These are phyloP conservation scores for Turritopsis rubra DNA, from an alignment of 30 jellyfish, hydroid and myxozoan genomes.

Conservation along the genomic window DNA sequence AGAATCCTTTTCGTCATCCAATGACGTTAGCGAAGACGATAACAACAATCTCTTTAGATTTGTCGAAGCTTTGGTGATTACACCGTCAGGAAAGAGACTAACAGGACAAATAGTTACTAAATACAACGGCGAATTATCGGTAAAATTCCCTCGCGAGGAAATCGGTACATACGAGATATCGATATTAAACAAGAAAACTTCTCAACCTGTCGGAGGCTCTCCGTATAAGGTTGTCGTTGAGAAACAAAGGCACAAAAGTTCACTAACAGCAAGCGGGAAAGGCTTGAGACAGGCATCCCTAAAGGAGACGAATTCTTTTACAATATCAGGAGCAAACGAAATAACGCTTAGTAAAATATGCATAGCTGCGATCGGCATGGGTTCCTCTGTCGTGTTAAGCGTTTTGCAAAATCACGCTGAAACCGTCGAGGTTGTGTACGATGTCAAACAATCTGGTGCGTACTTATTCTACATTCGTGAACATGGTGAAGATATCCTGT, in stretches of 20 bases:
- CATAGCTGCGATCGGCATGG: slow-evolving; percentile 57
- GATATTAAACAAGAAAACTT: slow-evolving; percentile 43
- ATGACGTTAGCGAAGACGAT: slow-evolving; percentile 17
- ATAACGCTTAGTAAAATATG: slow-evolving; percentile 42
- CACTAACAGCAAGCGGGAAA: slow-evolving; percentile 47
- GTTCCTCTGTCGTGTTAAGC: slow-evolving; percentile 23
- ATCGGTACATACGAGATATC: slow-evolving; percentile 56
- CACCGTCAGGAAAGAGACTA: slow-evolving; percentile 62
- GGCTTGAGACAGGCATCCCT: slow-evolving; percentile 51
- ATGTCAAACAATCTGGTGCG: slow-evolving; percentile 51
- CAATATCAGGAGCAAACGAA: slow-evolving; percentile 38
- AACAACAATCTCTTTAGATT: slow-evolving; percentile 12
- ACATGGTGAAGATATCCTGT: slow-evolving; percentile 41
- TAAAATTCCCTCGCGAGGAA: slow-evolving; percentile 58
- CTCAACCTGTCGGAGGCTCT: slow-evolving; percentile 51
- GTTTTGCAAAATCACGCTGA: slow-evolving; percentile 55
- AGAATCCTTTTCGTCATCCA: slow-evolving; percentile 17
- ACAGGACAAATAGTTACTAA: slow-evolving; percentile 41
- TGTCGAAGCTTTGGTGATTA: slow-evolving; percentile 44
- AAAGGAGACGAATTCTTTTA: slow-evolving; percentile 60
- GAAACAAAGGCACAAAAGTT: slow-evolving; percentile 34
- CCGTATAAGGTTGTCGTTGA: slow-evolving; percentile 65
- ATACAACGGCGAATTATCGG: slow-evolving; percentile 51
- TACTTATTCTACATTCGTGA: slow-evolving; percentile 54
- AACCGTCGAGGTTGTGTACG: slow-evolving; percentile 63